phyloP scores from a whole-genome alignment of 2,888 invertebrate species.

The Kuschelorhynchus macadamiae region DNA sequence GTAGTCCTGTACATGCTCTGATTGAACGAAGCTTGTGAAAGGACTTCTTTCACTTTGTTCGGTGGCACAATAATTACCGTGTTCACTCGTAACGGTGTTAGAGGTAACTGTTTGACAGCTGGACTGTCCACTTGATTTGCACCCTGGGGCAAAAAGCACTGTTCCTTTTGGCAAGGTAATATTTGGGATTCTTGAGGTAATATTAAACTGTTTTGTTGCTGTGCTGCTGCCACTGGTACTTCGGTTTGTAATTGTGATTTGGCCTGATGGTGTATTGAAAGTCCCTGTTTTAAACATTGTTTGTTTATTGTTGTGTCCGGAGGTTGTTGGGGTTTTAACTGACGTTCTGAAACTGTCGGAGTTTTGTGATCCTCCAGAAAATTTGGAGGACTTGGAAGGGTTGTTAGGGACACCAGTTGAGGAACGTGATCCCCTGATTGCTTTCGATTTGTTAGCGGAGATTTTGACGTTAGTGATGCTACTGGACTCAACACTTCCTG shows the following conservation, averaged over 20 bases:
- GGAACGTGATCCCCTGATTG: not conserved
- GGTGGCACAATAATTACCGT: conserved; percentile 23
- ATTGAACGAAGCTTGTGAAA: conserved; percentile 21
- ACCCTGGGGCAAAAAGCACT: conserved; percentile 13
- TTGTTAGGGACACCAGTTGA: no score
- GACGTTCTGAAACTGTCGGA: not conserved
- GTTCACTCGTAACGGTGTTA: conserved; percentile 16
- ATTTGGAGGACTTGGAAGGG: conserved; percentile 1
- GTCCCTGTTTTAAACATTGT: conserved; percentile 8
- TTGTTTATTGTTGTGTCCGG: not conserved
- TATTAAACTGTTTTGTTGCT: not conserved
- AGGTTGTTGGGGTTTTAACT: not conserved
- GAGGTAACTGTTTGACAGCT: conserved; percentile 2
- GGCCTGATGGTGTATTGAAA: conserved; percentile 19
- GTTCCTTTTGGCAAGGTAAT: conserved; percentile 31
- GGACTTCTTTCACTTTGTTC: conserved; percentile 13
- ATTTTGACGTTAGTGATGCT: not conserved
- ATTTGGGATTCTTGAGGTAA: conserved; percentile 4
- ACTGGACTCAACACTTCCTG: not conserved
- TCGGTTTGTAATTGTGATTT: conserved; percentile 18
- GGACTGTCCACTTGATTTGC: not conserved
- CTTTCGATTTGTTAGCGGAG: not conserved
- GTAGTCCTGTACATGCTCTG: conserved; percentile 23
- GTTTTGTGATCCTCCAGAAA: not conserved
- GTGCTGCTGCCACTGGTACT: not conserved